Percentiles rank a stretch among this genome's conserved stretches.
phyloP scores from a whole-genome alignment of 2,888 invertebrate species.

The Caenorhabditis macrosperma region DNA sequence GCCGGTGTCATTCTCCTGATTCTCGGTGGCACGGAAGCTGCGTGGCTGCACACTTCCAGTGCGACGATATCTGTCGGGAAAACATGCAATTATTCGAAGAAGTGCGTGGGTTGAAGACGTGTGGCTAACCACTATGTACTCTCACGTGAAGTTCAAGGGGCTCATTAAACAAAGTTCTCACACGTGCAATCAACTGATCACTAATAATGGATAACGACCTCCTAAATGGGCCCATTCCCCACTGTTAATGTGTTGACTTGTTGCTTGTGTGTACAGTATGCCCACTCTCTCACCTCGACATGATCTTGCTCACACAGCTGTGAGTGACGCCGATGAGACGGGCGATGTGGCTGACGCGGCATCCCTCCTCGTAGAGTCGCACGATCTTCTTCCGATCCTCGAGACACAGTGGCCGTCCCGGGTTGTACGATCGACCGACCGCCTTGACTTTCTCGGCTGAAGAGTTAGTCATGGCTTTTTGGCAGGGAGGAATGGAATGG shows the following conservation, averaged over 20 bases:
- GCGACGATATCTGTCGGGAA: constrained; percentile 66
- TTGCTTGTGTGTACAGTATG: too few species aligned
- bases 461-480: constrained; percentile 14
- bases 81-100: constrained; percentile 30
- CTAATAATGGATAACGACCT: too few species aligned
- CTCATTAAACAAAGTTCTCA: too few species aligned
- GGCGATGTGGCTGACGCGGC: constrained; percentile 76
- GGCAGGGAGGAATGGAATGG: neutral
- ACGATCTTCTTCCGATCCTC: constrained; percentile 73
- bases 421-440: constrained; percentile 67
- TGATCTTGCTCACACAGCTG: constrained; percentile 75
- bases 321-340: constrained; percentile 76
- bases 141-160: too few species aligned
- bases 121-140: too few species aligned
- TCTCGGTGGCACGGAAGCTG: constrained; percentile 52
- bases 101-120: too few species aligned
- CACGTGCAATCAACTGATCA: too few species aligned
- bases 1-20: constrained; percentile 45
- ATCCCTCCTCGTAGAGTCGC: constrained; percentile 73
- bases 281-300: constrained; percentile 63
- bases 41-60: constrained; percentile 76
- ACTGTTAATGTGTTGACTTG: too few species aligned
- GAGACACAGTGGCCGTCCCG: constrained; percentile 75
- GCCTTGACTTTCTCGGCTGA: constrained; percentile 47
- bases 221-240: neutral